Conservation (phyloP, 2,888 invertebrate species). For the Apamea anceps region DNA sequence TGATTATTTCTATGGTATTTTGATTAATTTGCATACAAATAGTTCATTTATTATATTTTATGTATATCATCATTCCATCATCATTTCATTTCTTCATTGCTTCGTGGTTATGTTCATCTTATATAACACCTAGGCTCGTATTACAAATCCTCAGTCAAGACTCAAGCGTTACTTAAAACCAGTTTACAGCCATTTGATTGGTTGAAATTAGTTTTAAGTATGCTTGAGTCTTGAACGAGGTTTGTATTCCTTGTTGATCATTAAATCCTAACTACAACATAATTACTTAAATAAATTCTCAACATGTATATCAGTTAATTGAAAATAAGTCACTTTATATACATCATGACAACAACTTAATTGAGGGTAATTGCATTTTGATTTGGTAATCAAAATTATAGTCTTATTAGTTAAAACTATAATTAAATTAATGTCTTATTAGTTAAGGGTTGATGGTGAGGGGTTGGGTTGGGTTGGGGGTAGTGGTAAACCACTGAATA, state of each 20-base stretch:
- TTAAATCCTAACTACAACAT: not conserved
- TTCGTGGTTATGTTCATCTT: not conserved
- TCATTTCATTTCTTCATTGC: no score
- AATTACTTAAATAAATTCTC: not conserved
- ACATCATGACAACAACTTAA: not conserved
- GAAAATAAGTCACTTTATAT: not conserved
- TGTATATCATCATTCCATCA: constrained; percentile 1
- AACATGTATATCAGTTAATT: not conserved
- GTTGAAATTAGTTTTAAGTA: not conserved
- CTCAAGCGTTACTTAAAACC: not conserved
- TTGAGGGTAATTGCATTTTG: not conserved
- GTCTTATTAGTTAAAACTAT: no score
- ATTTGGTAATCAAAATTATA: constrained; percentile 18
- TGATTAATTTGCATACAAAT: constrained; percentile 12
- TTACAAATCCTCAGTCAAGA: not conserved
- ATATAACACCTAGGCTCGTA: not conserved
- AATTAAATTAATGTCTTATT: no score
- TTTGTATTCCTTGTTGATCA: not conserved
- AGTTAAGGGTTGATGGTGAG: no score
- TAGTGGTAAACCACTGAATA: no score
- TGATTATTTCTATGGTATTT: not conserved
- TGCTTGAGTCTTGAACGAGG: not conserved
- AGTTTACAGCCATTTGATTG: not conserved
- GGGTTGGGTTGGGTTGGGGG: no score
- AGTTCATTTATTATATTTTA: not conserved